phyloP scores from a whole-genome alignment of 2,797 vertebrate species.

The Gymnocypris eckloni region DNA sequence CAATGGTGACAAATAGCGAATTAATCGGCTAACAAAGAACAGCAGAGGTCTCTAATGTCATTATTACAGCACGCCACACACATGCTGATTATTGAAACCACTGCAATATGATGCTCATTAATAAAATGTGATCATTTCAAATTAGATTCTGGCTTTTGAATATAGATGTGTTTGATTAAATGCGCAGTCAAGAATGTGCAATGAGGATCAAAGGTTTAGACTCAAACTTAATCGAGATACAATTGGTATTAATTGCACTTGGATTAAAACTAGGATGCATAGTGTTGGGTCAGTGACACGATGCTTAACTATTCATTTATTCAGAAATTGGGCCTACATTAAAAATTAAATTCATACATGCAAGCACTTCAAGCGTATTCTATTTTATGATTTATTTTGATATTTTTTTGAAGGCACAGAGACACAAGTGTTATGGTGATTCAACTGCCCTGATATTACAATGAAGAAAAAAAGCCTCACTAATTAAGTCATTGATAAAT shows the following conservation, averaged over 20 bases:
- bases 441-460: background rate
- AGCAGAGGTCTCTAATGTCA: conserved; percentile 60
- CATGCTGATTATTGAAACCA: conserved; percentile 58
- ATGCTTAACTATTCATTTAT: conserved; percentile 22
- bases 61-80: conserved; percentile 54
- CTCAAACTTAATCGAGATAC: background rate
- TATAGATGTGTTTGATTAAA: conserved; percentile 32
- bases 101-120: conserved; percentile 15
- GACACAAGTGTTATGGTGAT: background rate
- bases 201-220: conserved; percentile 15
- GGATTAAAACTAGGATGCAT: background rate
- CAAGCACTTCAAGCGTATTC: background rate
- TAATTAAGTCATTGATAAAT: background rate
- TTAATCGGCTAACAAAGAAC: conserved; percentile 68
- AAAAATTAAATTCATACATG: background rate
- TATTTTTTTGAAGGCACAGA: background rate
- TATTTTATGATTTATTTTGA: background rate
- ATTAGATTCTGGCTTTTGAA: conserved; percentile 40
- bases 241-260: conserved; percentile 21
- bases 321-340: background rate
- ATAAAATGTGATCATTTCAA: conserved; percentile 16
- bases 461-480: background rate
- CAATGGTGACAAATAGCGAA: conserved; percentile 66
- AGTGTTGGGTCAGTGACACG: background rate
- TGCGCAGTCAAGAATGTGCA: background rate